These are phyloP conservation scores for Coracopsis vasa DNA, from an alignment of 2,113 vertebrate species.

Conservation along the genomic window DNA sequence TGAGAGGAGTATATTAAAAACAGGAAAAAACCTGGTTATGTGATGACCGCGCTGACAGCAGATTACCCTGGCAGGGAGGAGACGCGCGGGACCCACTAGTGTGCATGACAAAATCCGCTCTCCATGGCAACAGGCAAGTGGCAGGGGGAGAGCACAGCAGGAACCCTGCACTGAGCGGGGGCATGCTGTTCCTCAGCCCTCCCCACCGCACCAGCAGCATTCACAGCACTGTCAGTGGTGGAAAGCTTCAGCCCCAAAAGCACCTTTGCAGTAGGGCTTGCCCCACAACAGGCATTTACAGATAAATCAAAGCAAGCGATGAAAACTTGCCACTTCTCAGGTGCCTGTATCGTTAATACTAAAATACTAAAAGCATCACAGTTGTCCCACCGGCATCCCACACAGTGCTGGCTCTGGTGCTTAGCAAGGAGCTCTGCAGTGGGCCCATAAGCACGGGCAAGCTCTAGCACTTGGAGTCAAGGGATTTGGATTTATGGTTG, in stretches of 20 bases:
- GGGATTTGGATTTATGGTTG: background rate
- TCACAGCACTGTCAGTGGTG: background rate
- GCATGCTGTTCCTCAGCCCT: background rate
- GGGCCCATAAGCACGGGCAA: background rate
- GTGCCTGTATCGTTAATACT: background rate
- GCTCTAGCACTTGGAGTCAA: background rate
- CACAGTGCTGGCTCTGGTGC: background rate
- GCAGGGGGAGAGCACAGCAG: slow-evolving; percentile 15
- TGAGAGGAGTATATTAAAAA: slow-evolving; percentile 30
- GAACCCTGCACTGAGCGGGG: background rate
- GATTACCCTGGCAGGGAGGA: slow-evolving; percentile 55
- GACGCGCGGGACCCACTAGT: slow-evolving; percentile 39
- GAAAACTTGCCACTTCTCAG: background rate
- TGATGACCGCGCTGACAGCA: slow-evolving; percentile 45
- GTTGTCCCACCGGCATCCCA: fast-evolving
- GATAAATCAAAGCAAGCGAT: background rate
- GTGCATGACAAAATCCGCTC: slow-evolving; percentile 71
- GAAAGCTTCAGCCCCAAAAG: slow-evolving; percentile 25
- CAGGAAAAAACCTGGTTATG: background rate
- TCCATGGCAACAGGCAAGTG: slow-evolving; percentile 71
- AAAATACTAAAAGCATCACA: background rate
- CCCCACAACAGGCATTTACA: background rate
- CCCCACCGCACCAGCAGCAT: slow-evolving; percentile 43
- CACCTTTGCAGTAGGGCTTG: background rate
- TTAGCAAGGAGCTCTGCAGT: background rate